phyloP scores from a whole-genome alignment of 2,113 vertebrate species.

The Periophthalmus modestus region DNA sequence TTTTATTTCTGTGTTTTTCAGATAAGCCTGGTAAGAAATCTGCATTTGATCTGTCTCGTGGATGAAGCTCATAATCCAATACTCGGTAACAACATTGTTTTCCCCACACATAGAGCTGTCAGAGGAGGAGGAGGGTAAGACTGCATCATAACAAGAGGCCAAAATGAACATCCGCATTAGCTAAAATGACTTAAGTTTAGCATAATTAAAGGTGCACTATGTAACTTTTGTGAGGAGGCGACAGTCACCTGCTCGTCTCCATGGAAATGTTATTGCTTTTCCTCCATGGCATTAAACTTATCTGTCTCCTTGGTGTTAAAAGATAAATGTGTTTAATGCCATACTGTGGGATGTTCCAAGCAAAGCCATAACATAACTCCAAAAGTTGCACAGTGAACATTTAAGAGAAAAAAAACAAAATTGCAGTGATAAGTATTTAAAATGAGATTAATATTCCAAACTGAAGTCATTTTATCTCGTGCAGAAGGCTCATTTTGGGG shows the following conservation, averaged over 20 bases:
- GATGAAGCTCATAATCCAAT: not conserved
- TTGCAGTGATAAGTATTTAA: no score
- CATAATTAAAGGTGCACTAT: not conserved
- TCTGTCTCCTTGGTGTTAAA: no score
- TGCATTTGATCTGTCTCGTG: conserved; percentile 18
- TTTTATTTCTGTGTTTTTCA: conserved; percentile 33
- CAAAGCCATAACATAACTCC: no score
- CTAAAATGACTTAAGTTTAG: not conserved
- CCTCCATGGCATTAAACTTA: no score
- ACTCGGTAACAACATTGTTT: not conserved
- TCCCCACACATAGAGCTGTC: conserved; percentile 49
- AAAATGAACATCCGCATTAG: not conserved
- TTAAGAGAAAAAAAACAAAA: no score
- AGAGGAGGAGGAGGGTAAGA: conserved; percentile 67
- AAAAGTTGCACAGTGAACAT: no score
- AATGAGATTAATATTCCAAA: not conserved
- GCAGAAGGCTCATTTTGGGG: not conserved
- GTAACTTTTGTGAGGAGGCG: no score
- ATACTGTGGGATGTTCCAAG: no score
- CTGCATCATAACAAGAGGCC: not conserved
- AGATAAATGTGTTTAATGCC: no score
- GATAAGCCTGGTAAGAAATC: conserved; percentile 55
- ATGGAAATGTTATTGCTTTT: no score
- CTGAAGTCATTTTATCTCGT: not conserved
- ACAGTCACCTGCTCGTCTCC: no score